These are phyloP conservation scores for Platyrinchus mystaceus DNA, from an alignment of 2,797 vertebrate genomes.

Conservation along the genomic window DNA sequence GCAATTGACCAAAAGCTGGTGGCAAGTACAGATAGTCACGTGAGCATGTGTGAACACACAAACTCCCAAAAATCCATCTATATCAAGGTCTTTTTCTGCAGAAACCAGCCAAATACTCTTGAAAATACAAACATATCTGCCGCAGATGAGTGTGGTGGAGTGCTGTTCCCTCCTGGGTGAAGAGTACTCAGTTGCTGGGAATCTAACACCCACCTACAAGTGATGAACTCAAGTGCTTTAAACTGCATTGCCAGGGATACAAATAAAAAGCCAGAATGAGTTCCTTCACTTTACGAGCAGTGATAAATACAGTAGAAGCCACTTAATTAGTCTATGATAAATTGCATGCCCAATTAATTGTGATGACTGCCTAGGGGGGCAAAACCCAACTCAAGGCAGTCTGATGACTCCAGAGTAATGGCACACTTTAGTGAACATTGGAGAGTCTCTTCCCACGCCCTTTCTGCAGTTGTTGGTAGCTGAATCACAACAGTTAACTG, in stretches of 20 bases:
- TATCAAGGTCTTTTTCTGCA: neutral
- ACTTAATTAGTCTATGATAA: slow-evolving; percentile 61
- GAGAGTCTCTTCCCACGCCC: neutral
- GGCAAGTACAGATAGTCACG: accelerated
- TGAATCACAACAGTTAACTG: neutral
- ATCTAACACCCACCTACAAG: neutral
- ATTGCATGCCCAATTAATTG: slow-evolving; percentile 61
- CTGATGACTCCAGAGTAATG: slow-evolving; percentile 7
- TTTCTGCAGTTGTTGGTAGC: neutral
- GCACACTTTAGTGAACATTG: neutral
- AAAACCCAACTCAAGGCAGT: neutral
- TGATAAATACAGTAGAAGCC: slow-evolving; percentile 32
- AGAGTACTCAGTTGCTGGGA: neutral
- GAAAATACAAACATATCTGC: neutral
- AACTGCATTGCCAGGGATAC: neutral
- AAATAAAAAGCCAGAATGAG: slow-evolving; percentile 10
- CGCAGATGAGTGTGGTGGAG: neutral
- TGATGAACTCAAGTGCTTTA: neutral
- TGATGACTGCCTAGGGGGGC: slow-evolving; percentile 44
- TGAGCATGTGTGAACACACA: too few relatives aligned
- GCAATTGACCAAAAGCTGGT: neutral
- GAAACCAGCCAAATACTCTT: neutral
- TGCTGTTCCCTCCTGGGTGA: neutral
- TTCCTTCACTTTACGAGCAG: slow-evolving; percentile 4
- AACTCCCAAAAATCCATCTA: accelerated